Base-by-base conservation (phyloP, 2,797 vertebrate genomes). In the Schizopygopsis pylzovi region DNA sequence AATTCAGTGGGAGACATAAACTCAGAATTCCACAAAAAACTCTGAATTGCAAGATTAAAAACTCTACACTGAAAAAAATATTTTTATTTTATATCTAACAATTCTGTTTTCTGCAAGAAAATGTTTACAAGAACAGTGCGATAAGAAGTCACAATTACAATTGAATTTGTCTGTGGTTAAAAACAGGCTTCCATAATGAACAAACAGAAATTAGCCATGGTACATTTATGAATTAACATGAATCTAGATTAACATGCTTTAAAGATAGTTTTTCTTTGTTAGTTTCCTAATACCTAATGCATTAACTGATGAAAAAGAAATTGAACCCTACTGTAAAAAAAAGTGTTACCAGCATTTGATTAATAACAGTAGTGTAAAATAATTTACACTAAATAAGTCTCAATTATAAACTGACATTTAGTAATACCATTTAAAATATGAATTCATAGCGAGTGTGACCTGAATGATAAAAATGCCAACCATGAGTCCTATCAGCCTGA, bases 401-500 rank as follows among this genome's bases (percentile, higher is more conserved):
- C 43, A 41, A 2, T 68, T 56, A 70, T 70, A 1, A 85, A 54
- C n/a, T 39, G n/a, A 78, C 37, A 79, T 70, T 79, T 0, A 37
- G 7, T 47, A 70, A 79, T 33, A 56, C 4, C 4, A 15, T 85
- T 85, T 28, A n/a, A 72, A 61, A 47, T 61, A 49, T 72, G 39
- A 79, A 79, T 61, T 47, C 3, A 47, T 13, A 25, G 76, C 16
- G 0, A 41, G 61, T 41, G 33, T 84, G 75, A 65, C 85, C 82
- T 85, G 79, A 56, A 20, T 56, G 78, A n/a, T 45, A 77, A n/a
- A n/a, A 90, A 72, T 85, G 82, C 20, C 22, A n/a, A n/a, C 56
- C 86, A 78, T 67, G 15, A 49, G 65, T 39, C 28, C 79, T 70
- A 37, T 89, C 85, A 88, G 87, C 86, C 72, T 86, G 89, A 91